These are phyloP conservation scores for Drosophila pseudoananassae DNA, from an alignment of 1,140 invertebrate genomes.

Conservation along the genomic window DNA sequence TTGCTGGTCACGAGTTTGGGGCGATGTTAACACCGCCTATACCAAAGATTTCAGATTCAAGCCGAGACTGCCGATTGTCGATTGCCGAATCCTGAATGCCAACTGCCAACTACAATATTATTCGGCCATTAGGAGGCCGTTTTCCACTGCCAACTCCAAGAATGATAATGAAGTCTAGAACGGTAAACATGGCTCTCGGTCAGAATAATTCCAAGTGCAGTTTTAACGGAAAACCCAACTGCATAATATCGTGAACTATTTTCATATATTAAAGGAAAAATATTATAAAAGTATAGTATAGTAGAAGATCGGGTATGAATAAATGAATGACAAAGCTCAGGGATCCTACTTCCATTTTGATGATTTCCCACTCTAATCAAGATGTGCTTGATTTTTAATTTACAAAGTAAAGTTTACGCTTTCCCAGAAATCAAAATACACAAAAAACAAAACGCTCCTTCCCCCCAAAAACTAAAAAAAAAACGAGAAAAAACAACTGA, in stretches of 20 bases:
- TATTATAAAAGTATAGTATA: background rate
- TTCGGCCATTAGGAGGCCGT: slow-evolving; percentile 75
- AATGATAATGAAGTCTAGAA: slow-evolving; percentile 79
- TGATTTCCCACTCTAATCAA: slow-evolving; percentile 4
- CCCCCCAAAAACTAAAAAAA: slow-evolving; percentile 1
- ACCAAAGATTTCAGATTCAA: slow-evolving; percentile 53
- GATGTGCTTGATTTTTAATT: slow-evolving; percentile 60
- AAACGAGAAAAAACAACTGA: background rate
- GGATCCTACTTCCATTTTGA: background rate
- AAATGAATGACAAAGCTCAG: background rate
- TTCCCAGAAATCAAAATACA: slow-evolving; percentile 50
- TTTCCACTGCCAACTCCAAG: slow-evolving; percentile 31
- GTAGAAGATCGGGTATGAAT: background rate
- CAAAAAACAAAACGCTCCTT: slow-evolving; percentile 24
- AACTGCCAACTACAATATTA: slow-evolving; percentile 64
- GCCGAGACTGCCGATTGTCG: slow-evolving; percentile 18
- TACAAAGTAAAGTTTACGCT: slow-evolving; percentile 76
- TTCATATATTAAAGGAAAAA: slow-evolving; percentile 24
- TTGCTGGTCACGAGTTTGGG: slow-evolving; percentile 67
- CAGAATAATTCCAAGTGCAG: slow-evolving; percentile 34
- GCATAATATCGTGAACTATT: slow-evolving; percentile 31
- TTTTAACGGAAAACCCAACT: slow-evolving; percentile 23
- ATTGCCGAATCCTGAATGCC: slow-evolving; percentile 24
- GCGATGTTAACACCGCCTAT: slow-evolving; percentile 71
- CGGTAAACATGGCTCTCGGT: slow-evolving; percentile 59